Conservation (phyloP, 2,797 vertebrate genomes). For the Schizopygopsis malacanthus region DNA sequence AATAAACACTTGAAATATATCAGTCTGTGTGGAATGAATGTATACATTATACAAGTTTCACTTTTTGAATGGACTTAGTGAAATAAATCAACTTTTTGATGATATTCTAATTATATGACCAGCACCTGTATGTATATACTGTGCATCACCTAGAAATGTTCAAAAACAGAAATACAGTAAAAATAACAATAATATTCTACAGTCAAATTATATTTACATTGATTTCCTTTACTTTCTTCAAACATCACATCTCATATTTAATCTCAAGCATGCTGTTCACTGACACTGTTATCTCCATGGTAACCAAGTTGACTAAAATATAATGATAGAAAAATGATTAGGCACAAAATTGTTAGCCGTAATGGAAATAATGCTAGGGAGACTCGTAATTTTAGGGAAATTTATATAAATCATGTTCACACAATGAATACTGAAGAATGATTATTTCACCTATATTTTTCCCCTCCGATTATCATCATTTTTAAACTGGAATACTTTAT, state of each 20-base stretch:
- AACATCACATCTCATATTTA: neutral
- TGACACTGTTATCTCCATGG: constrained; percentile 3
- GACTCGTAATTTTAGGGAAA: neutral
- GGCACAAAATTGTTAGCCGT: neutral
- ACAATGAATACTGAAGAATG: neutral
- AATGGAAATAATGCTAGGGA: neutral
- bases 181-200: neutral
- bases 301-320: constrained; percentile 8
- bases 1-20: too few relatives aligned
- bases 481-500: neutral
- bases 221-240: neutral
- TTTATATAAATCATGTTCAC: neutral
- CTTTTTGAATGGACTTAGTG: too few relatives aligned
- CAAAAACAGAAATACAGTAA: neutral
- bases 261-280: neutral
- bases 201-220: neutral
- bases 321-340: neutral
- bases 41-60: too few relatives aligned
- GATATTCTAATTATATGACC: too few relatives aligned
- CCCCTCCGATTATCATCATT: neutral
- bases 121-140: too few relatives aligned
- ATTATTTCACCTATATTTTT: neutral
- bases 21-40: too few relatives aligned
- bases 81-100: too few relatives aligned
- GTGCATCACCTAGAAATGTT: neutral